Conservation (phyloP, 1,140 invertebrate species). For the Nixonia krombeini region DNA sequence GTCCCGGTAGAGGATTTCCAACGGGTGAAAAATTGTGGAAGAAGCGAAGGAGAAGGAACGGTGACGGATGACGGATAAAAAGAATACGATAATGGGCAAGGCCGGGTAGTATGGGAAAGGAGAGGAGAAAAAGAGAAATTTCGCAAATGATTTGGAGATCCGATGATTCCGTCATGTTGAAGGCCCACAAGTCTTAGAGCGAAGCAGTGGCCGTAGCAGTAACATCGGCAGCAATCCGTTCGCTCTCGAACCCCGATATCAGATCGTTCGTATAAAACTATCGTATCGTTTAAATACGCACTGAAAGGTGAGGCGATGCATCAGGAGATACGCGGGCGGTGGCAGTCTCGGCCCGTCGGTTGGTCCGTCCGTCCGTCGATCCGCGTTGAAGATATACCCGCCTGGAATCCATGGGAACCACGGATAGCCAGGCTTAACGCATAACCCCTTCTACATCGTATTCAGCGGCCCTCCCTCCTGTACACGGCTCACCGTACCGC, state of each 20-base stretch:
- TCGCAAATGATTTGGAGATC: constrained; percentile 59
- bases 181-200: constrained; percentile 42
- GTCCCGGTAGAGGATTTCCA: no score
- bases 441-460: constrained; percentile 58
- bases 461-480: constrained; percentile 30
- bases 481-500: constrained; percentile 25
- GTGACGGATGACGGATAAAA: constrained; percentile 44
- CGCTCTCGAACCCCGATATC: constrained; percentile 67
- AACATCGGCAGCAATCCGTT: constrained; percentile 52
- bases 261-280: constrained; percentile 73
- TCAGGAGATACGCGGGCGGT: constrained; percentile 71
- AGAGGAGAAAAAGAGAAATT: constrained; percentile 27
- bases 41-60: not conserved
- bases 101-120: constrained; percentile 23
- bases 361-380: constrained; percentile 65
- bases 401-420: constrained; percentile 72
- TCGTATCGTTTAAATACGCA: constrained; percentile 74
- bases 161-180: constrained; percentile 65
- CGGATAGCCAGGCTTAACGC: constrained; percentile 65
- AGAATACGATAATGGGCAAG: constrained; percentile 34
- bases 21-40: not conserved
- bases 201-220: constrained; percentile 34
- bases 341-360: constrained; percentile 59
- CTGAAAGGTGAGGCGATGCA: constrained; percentile 73
- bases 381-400: constrained; percentile 70